A percentile compares a stretch with the other conserved stretches of the same genome.
phyloP scores from a whole-genome alignment of 2,113 vertebrate genomes.

The Erythrocercus mccallii region DNA sequence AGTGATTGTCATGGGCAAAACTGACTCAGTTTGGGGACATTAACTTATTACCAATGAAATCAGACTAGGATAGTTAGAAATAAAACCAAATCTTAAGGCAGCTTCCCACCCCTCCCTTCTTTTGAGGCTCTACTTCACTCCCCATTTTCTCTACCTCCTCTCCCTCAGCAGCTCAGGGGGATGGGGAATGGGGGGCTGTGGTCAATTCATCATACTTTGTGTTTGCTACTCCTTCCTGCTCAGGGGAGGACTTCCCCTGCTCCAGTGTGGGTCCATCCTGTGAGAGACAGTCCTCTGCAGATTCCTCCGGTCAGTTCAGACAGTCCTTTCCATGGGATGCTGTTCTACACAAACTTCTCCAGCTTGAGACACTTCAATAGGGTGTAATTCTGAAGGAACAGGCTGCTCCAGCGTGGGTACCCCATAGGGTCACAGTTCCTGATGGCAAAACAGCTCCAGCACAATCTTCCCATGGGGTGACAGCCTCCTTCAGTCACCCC shows the following conservation, averaged over 20 bases:
- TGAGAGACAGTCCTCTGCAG: not conserved
- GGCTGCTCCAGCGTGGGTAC: rapidly evolving
- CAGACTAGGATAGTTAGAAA: not conserved
- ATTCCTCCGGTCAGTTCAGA: not conserved
- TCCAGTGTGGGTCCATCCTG: not conserved
- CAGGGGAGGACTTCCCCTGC: not conserved
- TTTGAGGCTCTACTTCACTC: rapidly evolving
- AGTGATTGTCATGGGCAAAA: rapidly evolving
- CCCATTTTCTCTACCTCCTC: not conserved
- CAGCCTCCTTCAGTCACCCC: not conserved
- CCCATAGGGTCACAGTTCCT: not conserved
- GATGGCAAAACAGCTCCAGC: not conserved
- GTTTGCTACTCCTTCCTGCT: not conserved
- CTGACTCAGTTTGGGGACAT: rapidly evolving
- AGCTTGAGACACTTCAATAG: not conserved
- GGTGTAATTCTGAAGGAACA: not conserved
- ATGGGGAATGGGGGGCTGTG: not conserved
- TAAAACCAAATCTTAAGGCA: not conserved
- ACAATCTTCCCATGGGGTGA: not conserved
- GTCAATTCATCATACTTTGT: rapidly evolving
- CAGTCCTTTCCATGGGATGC: not conserved
- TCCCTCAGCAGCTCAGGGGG: not conserved
- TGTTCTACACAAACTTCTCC: not conserved
- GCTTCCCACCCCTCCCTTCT: not conserved
- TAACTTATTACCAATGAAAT: not conserved